Percentiles rank a stretch among this genome's conserved stretches.
Conservation (phyloP, 1,140 invertebrate species). For the Coptotermes formosanus region DNA sequence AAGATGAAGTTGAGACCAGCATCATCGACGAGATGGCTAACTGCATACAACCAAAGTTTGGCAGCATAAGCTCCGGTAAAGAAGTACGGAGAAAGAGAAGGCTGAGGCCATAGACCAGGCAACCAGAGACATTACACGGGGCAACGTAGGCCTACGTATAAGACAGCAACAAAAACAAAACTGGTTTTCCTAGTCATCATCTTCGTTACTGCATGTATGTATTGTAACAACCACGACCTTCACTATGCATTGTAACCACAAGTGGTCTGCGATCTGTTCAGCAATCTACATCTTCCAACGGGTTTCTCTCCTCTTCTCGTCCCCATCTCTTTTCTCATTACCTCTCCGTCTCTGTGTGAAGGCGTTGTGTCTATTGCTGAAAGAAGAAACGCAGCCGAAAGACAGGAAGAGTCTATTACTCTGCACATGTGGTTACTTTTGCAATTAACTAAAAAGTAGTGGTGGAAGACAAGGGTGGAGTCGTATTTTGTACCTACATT, state of each 20-base stretch:
- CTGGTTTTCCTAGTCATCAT: neutral
- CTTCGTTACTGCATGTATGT: neutral
- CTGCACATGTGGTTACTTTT: neutral
- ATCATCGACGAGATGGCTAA: neutral
- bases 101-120: neutral
- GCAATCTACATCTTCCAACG: neutral
- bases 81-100: neutral
- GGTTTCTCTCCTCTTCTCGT: neutral
- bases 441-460: neutral
- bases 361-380: neutral
- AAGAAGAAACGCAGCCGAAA: neutral
- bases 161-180: neutral
- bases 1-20: neutral
- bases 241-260: neutral
- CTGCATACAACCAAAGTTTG: neutral
- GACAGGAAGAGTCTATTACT: neutral
- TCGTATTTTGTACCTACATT: neutral
- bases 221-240: neutral
- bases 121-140: neutral
- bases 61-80: neutral
- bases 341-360: neutral
- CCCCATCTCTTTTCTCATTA: neutral
- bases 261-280: neutral
- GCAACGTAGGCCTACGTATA: neutral
- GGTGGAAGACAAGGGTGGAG: neutral